Conservation (phyloP, 2,113 vertebrate species). For the Apteryx owenii region DNA sequence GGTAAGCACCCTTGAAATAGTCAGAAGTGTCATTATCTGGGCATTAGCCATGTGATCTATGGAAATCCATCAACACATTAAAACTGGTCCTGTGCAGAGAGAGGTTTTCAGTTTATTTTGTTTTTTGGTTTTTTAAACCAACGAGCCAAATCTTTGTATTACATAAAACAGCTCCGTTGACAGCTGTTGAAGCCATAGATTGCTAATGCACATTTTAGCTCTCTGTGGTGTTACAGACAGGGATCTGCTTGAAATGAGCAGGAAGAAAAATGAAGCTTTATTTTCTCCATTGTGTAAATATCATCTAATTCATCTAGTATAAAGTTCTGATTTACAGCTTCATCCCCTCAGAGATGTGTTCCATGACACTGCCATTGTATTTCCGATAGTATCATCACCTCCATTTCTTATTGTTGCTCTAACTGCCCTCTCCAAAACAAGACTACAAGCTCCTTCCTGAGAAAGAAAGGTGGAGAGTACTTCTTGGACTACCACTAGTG, state of each 20-base stretch:
- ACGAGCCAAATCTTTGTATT: neutral
- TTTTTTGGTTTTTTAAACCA: neutral
- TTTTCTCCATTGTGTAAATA: neutral
- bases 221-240: neutral
- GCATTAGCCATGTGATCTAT: neutral
- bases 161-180: neutral
- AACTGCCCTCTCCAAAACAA: too few species aligned
- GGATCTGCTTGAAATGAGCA: neutral
- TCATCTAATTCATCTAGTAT: accelerated
- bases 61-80: neutral
- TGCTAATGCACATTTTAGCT: neutral
- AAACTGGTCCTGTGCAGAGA: neutral
- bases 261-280: neutral
- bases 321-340: neutral
- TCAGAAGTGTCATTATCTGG: slow-evolving; percentile 1
- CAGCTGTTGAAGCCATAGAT: neutral
- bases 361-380: too few species aligned
- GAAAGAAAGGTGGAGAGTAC: too few species aligned
- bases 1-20: slow-evolving; percentile 23
- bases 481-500: neutral
- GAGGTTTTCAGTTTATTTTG: neutral
- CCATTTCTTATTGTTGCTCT: accelerated
- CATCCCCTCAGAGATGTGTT: neutral
- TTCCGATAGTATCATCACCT: neutral
- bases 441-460: neutral